These are phyloP conservation scores for Automeris io DNA, from an alignment of 2,888 invertebrate genomes.

Conservation along the genomic window DNA sequence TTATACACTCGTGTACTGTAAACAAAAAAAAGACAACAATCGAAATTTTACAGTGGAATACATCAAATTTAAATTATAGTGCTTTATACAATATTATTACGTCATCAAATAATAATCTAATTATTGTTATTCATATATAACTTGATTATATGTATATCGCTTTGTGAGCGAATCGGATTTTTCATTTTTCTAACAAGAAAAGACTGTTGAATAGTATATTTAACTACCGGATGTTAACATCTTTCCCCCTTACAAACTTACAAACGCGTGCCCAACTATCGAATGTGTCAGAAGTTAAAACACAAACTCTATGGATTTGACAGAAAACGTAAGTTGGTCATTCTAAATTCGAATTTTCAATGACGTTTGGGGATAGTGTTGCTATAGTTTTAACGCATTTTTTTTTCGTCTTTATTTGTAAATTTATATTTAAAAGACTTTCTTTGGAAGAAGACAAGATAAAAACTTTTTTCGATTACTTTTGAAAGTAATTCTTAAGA, in stretches of 20 bases:
- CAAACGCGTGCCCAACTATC: neutral
- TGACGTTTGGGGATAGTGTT: neutral
- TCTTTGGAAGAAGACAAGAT: no score
- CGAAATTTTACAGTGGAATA: no score
- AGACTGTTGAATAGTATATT: conserved; percentile 18
- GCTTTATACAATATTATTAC: no score
- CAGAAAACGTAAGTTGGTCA: neutral
- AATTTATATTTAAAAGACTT: no score
- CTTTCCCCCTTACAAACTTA: neutral
- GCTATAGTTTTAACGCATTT: neutral
- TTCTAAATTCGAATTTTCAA: neutral
- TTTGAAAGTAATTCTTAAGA: no score
- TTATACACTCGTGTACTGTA: no score
- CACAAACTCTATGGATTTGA: neutral
- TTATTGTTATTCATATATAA: no score
- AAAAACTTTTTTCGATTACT: no score
- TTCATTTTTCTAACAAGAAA: conserved; percentile 41
- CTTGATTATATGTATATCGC: no score
- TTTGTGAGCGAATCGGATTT: neutral
- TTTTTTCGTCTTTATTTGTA: neutral
- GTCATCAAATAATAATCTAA: no score
- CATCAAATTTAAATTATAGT: no score
- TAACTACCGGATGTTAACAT: conserved; percentile 53
- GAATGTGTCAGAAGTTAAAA: neutral
- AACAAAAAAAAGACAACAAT: no score